These are phyloP conservation scores for Drosophila acutilabella DNA, from an alignment of 2,888 invertebrate species.

Conservation along the genomic window DNA sequence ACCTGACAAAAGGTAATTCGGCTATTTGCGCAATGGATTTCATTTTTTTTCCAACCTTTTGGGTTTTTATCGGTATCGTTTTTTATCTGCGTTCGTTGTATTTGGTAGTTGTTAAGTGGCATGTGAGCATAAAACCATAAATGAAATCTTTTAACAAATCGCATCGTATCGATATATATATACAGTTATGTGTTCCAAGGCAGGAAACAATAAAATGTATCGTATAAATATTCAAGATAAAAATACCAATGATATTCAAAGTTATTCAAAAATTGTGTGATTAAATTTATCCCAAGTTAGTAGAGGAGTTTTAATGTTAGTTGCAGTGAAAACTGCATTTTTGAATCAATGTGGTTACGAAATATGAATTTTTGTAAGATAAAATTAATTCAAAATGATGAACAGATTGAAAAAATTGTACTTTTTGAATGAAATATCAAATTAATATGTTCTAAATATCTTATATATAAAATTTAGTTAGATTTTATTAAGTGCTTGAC, in stretches of 20 bases:
- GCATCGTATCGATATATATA: constrained; percentile 31
- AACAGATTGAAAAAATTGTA: no score
- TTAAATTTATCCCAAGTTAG: no score
- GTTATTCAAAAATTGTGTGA: not conserved
- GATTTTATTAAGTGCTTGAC: no score
- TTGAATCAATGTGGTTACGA: no score
- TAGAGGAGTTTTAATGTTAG: no score
- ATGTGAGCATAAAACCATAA: constrained; percentile 74
- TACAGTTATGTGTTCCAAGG: not conserved
- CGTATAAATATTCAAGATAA: not conserved
- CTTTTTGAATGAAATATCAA: no score
- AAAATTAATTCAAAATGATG: no score
- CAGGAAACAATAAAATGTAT: constrained; percentile 26
- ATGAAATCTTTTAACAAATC: constrained; percentile 77
- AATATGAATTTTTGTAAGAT: no score
- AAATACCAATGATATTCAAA: not conserved
- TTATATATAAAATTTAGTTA: no score
- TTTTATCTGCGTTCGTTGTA: constrained; percentile 66
- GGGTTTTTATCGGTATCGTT: constrained; percentile 11
- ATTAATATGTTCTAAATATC: no score
- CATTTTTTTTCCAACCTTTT: constrained; percentile 43
- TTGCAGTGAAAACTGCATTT: no score
- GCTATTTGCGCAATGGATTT: constrained; percentile 36
- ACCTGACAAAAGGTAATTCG: constrained; percentile 53
- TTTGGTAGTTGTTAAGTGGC: constrained; percentile 79